Evolutionary conservation across 2,113 vertebrate genomes (phyloP), one percentile per base, ranked within the genome.

Genomic region (Gambusia holbrooki): DNA sequence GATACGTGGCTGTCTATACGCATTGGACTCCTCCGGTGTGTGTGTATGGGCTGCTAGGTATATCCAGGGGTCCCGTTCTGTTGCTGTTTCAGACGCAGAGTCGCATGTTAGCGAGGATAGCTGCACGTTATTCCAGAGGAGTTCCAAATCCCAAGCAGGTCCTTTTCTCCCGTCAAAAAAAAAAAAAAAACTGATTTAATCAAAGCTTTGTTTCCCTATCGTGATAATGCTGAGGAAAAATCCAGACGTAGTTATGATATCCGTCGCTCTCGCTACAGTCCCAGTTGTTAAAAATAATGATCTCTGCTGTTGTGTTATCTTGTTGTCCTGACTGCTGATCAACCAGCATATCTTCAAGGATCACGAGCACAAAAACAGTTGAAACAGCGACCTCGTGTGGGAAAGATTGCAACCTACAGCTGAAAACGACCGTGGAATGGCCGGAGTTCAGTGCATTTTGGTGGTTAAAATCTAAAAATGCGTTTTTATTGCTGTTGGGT

Each of bases 101-200:
- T 69, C 85, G 75, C 83, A 88, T n/a, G 81, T 79, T 86, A 90
- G 89, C 90, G 64, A 67, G 37, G 78, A 35, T 68, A 79, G 84
- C 87, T 62, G 48, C 45, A 51, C 68, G 54, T 73, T 80, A 82
- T 29, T 75, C 76, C 74, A 82, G 81, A 25, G 51, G 71, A 84
- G 77, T 76, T 84, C 81, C 87, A 77, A 82, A 81, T 84, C 80
- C 14, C 61, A 64, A 42, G 32, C 60, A 42, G 78, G 28, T 77
- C 48, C 48, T 65, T 33, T 73, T 35, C 62, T 37, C n/a, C 64
- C 85, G 12, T 12, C 35, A 79, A 75, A 40, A 69, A 17, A 48
- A 27, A 27, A 27, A 45, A 42, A 45, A n/a, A n/a, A n/a, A n/a
- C 74, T 69, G 28, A 29, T 64, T 10, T 61, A 32, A 51, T 42